Conservation (phyloP, 2,797 vertebrate species). For the Brachyalestes nurse region DNA sequence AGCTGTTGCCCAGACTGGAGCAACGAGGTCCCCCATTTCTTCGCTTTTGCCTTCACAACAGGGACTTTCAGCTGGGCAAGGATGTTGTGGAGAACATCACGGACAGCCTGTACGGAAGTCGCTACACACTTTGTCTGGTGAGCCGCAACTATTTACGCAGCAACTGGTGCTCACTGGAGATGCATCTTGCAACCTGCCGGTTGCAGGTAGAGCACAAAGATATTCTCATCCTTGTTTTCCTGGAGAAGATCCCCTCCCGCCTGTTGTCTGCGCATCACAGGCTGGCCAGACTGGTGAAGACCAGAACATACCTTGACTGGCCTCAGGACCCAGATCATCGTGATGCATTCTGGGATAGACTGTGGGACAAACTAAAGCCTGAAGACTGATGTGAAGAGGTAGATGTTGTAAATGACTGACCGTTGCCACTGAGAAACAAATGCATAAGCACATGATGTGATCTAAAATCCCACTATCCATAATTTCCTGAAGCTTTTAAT, state of each 20-base stretch:
- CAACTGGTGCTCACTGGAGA: slow-evolving; percentile 60
- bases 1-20: slow-evolving; percentile 66
- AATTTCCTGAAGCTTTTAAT: not conserved
- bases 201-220: slow-evolving; percentile 64
- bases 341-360: slow-evolving; percentile 50
- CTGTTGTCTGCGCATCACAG: slow-evolving; percentile 68
- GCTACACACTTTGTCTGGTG: slow-evolving; percentile 57
- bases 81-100: slow-evolving; percentile 62
- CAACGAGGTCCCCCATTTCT: slow-evolving; percentile 42
- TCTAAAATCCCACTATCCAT: not conserved
- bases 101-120: slow-evolving; percentile 56
- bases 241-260: slow-evolving; percentile 67
- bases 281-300: slow-evolving; percentile 60
- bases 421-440: not conserved
- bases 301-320: slow-evolving; percentile 51
- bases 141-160: slow-evolving; percentile 54
- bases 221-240: slow-evolving; percentile 70
- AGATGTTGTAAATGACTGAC: not conserved
- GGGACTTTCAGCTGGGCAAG: slow-evolving; percentile 63
- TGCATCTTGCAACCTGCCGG: slow-evolving; percentile 46
- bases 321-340: slow-evolving; percentile 31
- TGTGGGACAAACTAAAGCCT: slow-evolving; percentile 45
- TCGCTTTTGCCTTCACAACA: slow-evolving; percentile 62
- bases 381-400: not conserved
- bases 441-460: not conserved